Base-by-base conservation (phyloP, 2,888 invertebrate genomes). In the Xestia rhomboidea region DNA sequence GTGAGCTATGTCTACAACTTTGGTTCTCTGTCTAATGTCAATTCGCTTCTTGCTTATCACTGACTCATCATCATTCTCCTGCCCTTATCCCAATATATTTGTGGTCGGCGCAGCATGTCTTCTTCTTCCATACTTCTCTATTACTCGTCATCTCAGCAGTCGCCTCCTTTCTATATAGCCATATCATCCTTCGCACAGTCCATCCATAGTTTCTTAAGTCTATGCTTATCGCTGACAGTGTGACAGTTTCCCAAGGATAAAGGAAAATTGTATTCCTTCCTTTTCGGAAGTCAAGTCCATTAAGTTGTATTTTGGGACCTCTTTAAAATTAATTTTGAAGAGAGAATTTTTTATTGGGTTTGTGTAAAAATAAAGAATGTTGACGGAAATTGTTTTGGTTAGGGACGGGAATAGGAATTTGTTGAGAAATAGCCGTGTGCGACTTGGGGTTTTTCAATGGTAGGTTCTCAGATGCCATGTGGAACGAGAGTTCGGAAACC, bases 261-360 rank as follows among this genome's bases (percentile, higher is more conserved):
- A 34, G 21, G 27, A 64, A 76, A 57, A 63, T 64, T 64, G 15
- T 38, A 44, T 71, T 49, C 27, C 24, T 68, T 41, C 54, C 30
- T 70, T 27, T 49, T n/a, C 62, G 62, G 71, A 78, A 78, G 68
- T 78, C 41, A 27, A 57, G 68, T 41, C 21, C 68, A 68, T 82
- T 77, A 77, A 68, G 27, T 57, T 68, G 54, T 57, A 21, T 68
- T 68, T 67, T 15, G 41, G 24, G 46, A 24, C 8, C 10, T 57
- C 27, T 49, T 76, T 21, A 11, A 76, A 79, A 68, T 73, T 76
- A 68, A 6, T 54, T 76, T 67, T 76, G 7, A 30, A n/a, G 24
- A 68, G 38, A 11, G 21, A 54, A 0, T 15, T 75, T 64, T 79
- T 68, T 82, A 68, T 66, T 67, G 15, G 15, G 27, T 66, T 64